Base-by-base conservation (phyloP, 2,888 invertebrate genomes). In the Euspilapteryx auroguttella region DNA sequence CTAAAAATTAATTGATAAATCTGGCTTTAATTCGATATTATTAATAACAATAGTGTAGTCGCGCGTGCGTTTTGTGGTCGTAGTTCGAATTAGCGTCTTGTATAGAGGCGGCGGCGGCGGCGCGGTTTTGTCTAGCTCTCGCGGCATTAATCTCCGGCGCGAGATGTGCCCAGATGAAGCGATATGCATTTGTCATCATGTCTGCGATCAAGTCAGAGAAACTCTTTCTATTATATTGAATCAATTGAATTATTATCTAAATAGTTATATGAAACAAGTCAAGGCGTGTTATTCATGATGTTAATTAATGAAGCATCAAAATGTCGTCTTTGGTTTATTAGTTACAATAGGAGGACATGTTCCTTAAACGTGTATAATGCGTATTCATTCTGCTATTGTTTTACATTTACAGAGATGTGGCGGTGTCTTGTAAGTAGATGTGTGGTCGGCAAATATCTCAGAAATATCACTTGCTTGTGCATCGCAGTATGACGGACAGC, bases 401-500 rank as follows among this genome's bases (percentile, higher is more conserved):
- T n/a, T n/a, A n/a, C n/a, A n/a, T n/a, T n/a, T n/a, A n/a, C n/a
- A n/a, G n/a, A n/a, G n/a, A n/a, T n/a, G n/a, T n/a, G n/a, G n/a
- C n/a, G n/a, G n/a, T n/a, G n/a, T n/a, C n/a, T n/a, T n/a, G 53
- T 51, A 57, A 37, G 63, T 61, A 8, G 5, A 17, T 71, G 64
- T 61, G 58, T 58, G 56, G 69, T 64, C 66, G 55, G 62, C 54
- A 51, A 59, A 62, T 52, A 57, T 63, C 59, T 56, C 62, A 61
- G 52, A 71, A 71, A 65, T 69, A 73, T 71, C 64, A 66, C 53
- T 56, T 61, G 61, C 63, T 65, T 66, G 66, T 66, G 66, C 65
- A 71, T 69, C 66, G 71, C 59, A 53, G 53, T 69, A 73, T 75
- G 75, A 75, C 54, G 58, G 75, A 75, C 75, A 75, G 73, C 65